Evolutionary conservation across 2,797 vertebrate species (phyloP), one percentile per base, ranked within the genome.

Genomic region (Pogonophryne albipinna): DNA sequence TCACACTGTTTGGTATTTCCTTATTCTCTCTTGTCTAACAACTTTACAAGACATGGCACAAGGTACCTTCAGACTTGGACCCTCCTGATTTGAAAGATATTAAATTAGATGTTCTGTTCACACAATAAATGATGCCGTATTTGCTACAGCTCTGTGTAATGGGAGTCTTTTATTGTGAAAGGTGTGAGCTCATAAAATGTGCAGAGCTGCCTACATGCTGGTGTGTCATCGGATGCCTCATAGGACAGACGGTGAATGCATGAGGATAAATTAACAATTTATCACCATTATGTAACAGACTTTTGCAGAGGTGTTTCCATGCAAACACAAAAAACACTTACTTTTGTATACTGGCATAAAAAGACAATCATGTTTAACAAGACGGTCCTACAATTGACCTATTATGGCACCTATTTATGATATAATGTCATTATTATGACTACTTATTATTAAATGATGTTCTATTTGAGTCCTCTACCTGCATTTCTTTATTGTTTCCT

Each of bases 151-250:
- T 53, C 4, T 10, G 45, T 17, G 45, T 47, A 51, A 45, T 2
- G 15, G 20, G 41, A 46, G 27, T 34, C 46, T 64, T 56, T 62
- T 47, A 46, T 62, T 1, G 3, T 65, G 67, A 53, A 47, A 58
- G 34, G 51, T 53, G n/a, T 16, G 19, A 19, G 51, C 34, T 63
- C 0, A 19, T n/a, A 27, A 49, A 8, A 16, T 44, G 71, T 45
- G 71, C 65, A 8, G 62, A 38, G 34, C 34, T 14, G 71, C 62
- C 79, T 63, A 17, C 84, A 55, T 83, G 84, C 87, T 85, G 87
- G 19, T 50, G 84, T 83, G 88, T 87, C 83, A 92, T 71, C 80
- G 60, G 85, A 92, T 17, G 45, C 88, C 82, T 83, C 78, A 47
- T 3, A 53, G 74, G 41, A 85, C 87, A 87, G 82, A 83, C 89